A percentile compares a stretch with the other conserved stretches of the same genome.
Evolutionary conservation across 2,113 vertebrate genomes (phyloP).

Genomic region (Seriola rivoliana): DNA sequence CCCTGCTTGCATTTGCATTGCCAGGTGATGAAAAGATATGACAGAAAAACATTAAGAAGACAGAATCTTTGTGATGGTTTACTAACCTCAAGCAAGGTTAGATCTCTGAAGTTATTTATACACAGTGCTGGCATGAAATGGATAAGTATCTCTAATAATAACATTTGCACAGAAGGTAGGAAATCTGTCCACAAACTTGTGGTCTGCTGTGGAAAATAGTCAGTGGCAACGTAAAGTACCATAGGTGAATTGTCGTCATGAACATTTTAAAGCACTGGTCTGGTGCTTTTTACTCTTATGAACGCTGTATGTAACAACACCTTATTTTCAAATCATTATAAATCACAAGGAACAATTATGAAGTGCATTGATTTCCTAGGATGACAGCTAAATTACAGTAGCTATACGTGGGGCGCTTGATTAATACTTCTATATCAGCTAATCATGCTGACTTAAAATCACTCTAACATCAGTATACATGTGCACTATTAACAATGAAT

Average conservation of each 20-base stretch:
- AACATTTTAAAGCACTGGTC: neutral
- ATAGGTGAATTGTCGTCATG: neutral
- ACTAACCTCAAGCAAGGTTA: neutral
- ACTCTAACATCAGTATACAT: neutral
- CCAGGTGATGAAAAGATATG: conserved; percentile 1
- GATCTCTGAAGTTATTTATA: neutral
- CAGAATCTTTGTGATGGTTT: neutral
- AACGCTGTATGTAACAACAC: neutral
- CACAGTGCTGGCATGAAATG: neutral
- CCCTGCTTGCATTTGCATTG: neutral
- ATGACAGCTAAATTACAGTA: neutral
- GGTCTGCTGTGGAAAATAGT: neutral
- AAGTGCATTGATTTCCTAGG: neutral
- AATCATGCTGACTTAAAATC: neutral
- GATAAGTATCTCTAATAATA: neutral
- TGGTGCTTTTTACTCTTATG: neutral
- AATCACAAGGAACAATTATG: neutral
- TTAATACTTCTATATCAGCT: neutral
- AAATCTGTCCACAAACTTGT: neutral
- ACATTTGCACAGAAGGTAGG: neutral
- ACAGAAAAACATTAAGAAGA: neutral
- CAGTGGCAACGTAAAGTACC: neutral
- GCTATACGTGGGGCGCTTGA: neutral
- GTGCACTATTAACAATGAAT: conserved; percentile 29
- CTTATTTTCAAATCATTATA: neutral